A percentile compares a stretch with the other conserved stretches of the same genome.
Conservation (phyloP, 2,113 vertebrate genomes). For the Ursus arctos region DNA sequence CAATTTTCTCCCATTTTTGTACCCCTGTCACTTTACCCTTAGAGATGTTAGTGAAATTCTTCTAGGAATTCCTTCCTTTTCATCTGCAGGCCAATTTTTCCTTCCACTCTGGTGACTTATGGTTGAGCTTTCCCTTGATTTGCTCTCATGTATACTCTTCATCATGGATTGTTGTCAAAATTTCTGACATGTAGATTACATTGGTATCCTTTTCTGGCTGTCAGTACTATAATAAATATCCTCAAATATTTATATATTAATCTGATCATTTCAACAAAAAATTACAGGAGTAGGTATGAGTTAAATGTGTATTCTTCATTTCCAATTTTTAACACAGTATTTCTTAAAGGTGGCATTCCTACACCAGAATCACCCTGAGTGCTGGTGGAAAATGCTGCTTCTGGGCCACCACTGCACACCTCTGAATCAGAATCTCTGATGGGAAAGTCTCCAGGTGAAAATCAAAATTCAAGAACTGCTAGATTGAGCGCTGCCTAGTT, state of each 20-base stretch:
- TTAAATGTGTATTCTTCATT: constrained; percentile 13
- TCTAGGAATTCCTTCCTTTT: not conserved
- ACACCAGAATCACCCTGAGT: not conserved
- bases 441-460: not conserved
- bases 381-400: not conserved
- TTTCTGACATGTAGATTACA: not conserved
- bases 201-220: not conserved
- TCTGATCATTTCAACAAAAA: constrained; percentile 24
- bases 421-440: constrained; percentile 39
- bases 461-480: not conserved
- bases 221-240: not conserved
- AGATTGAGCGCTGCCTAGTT: not conserved
- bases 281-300: not conserved
- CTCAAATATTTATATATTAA: not conserved
- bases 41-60: not conserved
- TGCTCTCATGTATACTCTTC: not conserved
- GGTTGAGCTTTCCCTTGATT: not conserved
- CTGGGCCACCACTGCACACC: no score
- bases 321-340: not conserved
- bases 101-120: not conserved
- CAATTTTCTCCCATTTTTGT: not conserved
- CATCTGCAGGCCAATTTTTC: not conserved
- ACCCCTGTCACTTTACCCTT: not conserved
- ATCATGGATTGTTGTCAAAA: not conserved
- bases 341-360: not conserved